Evolutionary conservation across 2,797 vertebrate species (phyloP).

Genomic region (Paedocypris micromegethes): DNA sequence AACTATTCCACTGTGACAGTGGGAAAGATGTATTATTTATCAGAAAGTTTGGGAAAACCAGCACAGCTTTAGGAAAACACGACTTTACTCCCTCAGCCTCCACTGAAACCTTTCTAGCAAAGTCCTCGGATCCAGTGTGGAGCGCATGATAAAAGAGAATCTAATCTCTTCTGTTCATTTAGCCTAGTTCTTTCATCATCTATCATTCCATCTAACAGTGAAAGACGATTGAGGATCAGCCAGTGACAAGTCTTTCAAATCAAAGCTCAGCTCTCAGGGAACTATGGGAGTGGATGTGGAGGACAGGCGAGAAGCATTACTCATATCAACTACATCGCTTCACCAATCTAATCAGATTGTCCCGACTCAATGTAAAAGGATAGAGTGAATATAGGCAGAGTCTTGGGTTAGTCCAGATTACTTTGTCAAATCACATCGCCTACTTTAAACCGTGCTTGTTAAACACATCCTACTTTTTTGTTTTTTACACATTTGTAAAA

Average conservation of each 20-base stretch:
- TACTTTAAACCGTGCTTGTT: background rate
- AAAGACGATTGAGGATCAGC: slow-evolving; percentile 10
- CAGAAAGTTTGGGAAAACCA: too few species aligned
- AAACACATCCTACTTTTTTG: too few species aligned
- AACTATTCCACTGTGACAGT: slow-evolving; percentile 13
- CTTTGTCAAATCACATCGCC: background rate
- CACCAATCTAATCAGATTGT: slow-evolving; percentile 21
- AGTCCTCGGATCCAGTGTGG: slow-evolving; percentile 1
- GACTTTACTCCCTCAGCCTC: background rate
- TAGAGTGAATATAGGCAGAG: background rate
- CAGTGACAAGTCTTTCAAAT: slow-evolving; percentile 23
- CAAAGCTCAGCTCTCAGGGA: background rate
- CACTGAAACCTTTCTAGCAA: slow-evolving; percentile 1
- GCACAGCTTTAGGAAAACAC: too few species aligned
- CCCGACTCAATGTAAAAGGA: slow-evolving; percentile 1
- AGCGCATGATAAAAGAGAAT: slow-evolving; percentile 9
- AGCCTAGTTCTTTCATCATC: slow-evolving; percentile 23
- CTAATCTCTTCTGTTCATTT: slow-evolving; percentile 31
- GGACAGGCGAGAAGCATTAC: background rate
- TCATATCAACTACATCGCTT: slow-evolving; percentile 9
- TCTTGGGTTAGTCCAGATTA: slow-evolving; percentile 1
- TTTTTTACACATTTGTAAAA: too few species aligned
- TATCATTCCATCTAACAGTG: slow-evolving; percentile 23
- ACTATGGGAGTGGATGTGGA: background rate
- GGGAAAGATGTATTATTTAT: too few species aligned